phyloP scores from a whole-genome alignment of 2,113 vertebrate species.

The Oreochromis spilurus region DNA sequence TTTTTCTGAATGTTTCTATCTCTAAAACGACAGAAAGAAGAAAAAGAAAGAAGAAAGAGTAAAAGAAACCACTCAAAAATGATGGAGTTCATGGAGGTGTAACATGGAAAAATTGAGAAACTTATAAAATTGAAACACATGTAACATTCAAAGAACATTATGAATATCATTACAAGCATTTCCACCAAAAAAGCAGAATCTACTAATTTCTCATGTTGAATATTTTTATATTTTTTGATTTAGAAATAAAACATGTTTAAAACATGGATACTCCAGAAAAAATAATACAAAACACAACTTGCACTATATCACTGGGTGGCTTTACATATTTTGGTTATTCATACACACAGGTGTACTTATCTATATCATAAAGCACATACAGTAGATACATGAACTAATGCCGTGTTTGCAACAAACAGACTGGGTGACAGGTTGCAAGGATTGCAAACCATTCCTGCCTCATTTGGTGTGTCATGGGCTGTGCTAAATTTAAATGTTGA shows the following conservation, averaged over 20 bases:
- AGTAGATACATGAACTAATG: background rate
- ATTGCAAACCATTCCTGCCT: constrained; percentile 28
- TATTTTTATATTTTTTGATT: background rate
- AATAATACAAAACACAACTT: background rate
- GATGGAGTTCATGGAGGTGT: background rate
- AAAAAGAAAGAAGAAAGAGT: background rate
- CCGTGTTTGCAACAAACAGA: constrained; percentile 12
- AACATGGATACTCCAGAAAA: background rate
- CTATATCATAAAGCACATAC: background rate
- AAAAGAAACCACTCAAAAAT: background rate
- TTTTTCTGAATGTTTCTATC: too few relatives aligned
- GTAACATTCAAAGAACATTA: background rate
- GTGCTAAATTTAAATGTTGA: background rate
- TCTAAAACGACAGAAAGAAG: background rate
- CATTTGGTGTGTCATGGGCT: constrained; percentile 49
- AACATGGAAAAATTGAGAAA: background rate
- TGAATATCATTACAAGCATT: background rate
- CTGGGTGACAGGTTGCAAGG: constrained; percentile 53
- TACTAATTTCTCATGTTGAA: background rate
- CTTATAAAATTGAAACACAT: background rate
- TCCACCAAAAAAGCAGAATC: background rate
- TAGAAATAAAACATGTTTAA: background rate
- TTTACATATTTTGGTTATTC: background rate
- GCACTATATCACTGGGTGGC: background rate
- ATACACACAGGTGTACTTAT: background rate